Conservation (phyloP, 2,888 invertebrate species). For the Netelia inedita region DNA sequence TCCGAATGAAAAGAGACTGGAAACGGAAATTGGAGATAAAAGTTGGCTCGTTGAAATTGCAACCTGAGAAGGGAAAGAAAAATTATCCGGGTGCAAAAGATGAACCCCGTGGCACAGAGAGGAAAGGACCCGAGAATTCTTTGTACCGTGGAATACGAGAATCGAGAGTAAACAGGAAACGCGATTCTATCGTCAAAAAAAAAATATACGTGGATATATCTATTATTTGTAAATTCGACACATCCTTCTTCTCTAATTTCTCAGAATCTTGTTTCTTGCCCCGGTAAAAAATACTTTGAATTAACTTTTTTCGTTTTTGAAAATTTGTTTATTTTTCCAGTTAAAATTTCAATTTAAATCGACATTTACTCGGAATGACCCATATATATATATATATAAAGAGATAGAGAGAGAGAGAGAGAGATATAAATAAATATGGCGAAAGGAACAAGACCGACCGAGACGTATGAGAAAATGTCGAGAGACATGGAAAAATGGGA, state of each 20-base stretch:
- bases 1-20: background rate
- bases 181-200: background rate
- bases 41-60: conserved; percentile 3
- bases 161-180: background rate
- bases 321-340: too few relatives aligned
- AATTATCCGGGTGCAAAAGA: background rate
- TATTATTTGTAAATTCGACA: background rate
- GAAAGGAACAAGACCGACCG: conserved; percentile 3
- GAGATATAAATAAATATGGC: conserved; percentile 6
- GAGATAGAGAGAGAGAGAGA: too few relatives aligned
- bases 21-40: background rate
- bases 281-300: too few relatives aligned
- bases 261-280: too few relatives aligned
- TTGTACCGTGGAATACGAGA: background rate
- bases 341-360: background rate
- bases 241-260: too few relatives aligned
- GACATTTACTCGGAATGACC: background rate
- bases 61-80: too few relatives aligned
- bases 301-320: too few relatives aligned
- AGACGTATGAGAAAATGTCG: background rate
- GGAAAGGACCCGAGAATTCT: background rate
- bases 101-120: background rate
- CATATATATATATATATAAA: background rate
- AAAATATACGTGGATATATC: background rate
- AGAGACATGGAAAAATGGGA: conserved; percentile 49